Evolutionary conservation across 2,797 vertebrate genomes (phyloP), one percentile per base, ranked within the genome.

Genomic region (Lutjanus argentimaculatus): DNA sequence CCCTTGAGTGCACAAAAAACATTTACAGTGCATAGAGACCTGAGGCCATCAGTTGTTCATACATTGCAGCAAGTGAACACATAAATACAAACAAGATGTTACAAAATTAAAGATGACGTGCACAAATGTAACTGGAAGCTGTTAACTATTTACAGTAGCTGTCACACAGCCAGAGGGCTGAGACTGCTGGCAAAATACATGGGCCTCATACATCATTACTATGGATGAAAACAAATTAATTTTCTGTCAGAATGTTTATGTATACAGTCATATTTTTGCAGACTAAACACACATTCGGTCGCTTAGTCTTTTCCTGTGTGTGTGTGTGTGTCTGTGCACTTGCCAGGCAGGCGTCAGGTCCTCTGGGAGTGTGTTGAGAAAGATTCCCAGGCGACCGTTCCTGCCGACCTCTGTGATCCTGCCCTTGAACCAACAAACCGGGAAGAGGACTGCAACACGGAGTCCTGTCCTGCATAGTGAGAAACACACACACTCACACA

Each of bases 401-500:
- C 90, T 7, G 82, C 72, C 69, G 92, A 95, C 80, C 86, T 93
- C 59, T 96, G 95, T 83, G 91, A 93, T 72, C 68, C 85, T 42
- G 75, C 79, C 43, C 86, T 83, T 72, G 52, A 83, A 76, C 94
- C 94, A 57, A 52, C 76, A 19, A 81, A 84, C 48, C 85, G 57
- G 68, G 87, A 91, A 52, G 95, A 95, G 71, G 85, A 90, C 67
- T 96, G 95, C 85, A 92, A 93, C 73, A 86, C 19, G 15, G 92
- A 93, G 84, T 68, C 89, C 59, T 96, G 95, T 65, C 91, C 94
- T 46, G 89, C 92, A 73, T 94, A 94, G 95, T 96, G 88, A 92
- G 95, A 51, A 13, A 77, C n/a, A n/a, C n/a, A n/a, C n/a, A n/a
- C n/a, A n/a, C n/a, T n/a, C n/a, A n/a, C n/a, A 56, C 72, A 67